Percentiles rank a stretch among this genome's conserved stretches.
Conservation (phyloP, 2,113 vertebrate genomes). For the Plotosus lineatus region DNA sequence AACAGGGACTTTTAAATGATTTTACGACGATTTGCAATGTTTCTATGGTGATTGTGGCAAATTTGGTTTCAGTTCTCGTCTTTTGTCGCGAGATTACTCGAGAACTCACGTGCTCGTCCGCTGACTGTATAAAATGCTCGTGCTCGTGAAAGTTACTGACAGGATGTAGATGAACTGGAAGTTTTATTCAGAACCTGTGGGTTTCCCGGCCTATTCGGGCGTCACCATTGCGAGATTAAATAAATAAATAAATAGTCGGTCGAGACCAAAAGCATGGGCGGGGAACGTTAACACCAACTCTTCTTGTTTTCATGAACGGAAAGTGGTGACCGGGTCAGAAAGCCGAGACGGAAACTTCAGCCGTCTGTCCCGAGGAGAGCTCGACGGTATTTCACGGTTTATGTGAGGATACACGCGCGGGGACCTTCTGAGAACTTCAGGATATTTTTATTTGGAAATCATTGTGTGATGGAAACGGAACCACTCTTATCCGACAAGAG, state of each 20-base stretch:
- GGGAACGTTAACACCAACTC: conserved; percentile 24
- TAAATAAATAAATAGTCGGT: too few relatives aligned
- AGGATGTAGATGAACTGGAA: neutral
- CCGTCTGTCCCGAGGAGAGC: neutral
- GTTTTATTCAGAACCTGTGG: neutral
- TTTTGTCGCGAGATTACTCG: conserved; percentile 4
- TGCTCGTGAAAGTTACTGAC: neutral
- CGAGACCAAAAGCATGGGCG: conserved; percentile 33
- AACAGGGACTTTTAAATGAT: neutral
- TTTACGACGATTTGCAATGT: neutral
- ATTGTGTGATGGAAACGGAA: conserved; percentile 66
- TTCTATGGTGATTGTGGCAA: neutral
- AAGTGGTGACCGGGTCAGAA: neutral
- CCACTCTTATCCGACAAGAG: conserved; percentile 55
- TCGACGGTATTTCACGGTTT: neutral
- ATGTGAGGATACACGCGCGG: neutral
- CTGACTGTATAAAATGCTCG: neutral
- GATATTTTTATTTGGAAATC: neutral
- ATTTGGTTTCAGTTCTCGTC: conserved; percentile 6
- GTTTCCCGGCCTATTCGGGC: neutral
- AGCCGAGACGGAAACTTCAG: neutral
- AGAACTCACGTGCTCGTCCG: neutral
- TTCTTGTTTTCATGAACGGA: neutral
- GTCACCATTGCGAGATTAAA: too few relatives aligned
- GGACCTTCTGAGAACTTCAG: neutral